These are phyloP conservation scores for Flexamia atlantica DNA, from an alignment of 2,888 invertebrate species.

Conservation along the genomic window DNA sequence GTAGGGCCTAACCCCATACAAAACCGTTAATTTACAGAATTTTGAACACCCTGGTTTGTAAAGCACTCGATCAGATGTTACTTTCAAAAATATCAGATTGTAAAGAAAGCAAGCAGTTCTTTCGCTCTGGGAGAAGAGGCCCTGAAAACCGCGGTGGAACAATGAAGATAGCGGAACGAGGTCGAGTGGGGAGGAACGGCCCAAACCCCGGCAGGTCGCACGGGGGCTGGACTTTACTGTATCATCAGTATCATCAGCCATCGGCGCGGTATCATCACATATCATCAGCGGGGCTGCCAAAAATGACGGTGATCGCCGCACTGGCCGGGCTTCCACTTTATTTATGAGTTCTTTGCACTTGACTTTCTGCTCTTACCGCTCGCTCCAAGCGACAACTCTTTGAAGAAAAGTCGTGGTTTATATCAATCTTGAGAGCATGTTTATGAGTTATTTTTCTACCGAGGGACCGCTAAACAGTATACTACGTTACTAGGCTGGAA, in stretches of 20 bases:
- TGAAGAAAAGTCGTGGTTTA: too few species aligned
- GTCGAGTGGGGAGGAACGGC: background rate
- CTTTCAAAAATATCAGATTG: constrained; percentile 6
- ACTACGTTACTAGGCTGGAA: too few species aligned
- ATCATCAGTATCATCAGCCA: constrained; percentile 41
- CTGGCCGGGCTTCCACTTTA: constrained; percentile 14
- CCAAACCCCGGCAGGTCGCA: background rate
- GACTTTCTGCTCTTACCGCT: background rate
- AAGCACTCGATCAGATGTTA: background rate
- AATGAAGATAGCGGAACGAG: background rate
- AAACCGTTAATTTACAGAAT: too few species aligned
- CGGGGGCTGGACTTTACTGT: constrained; percentile 24
- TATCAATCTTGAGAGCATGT: too few species aligned
- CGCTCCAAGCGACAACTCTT: background rate
- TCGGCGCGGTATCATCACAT: constrained; percentile 10
- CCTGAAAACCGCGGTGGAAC: background rate
- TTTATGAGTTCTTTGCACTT: constrained; percentile 40
- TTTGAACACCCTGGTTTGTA: too few species aligned
- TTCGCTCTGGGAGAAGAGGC: background rate
- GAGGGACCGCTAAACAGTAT: too few species aligned
- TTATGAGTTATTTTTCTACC: too few species aligned
- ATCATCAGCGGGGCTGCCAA: constrained; percentile 31
- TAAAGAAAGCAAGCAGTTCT: background rate
- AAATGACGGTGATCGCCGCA: constrained; percentile 28
- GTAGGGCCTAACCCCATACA: too few species aligned